Conservation (phyloP, 2,797 vertebrate genomes). For the Pangasius macronema region DNA sequence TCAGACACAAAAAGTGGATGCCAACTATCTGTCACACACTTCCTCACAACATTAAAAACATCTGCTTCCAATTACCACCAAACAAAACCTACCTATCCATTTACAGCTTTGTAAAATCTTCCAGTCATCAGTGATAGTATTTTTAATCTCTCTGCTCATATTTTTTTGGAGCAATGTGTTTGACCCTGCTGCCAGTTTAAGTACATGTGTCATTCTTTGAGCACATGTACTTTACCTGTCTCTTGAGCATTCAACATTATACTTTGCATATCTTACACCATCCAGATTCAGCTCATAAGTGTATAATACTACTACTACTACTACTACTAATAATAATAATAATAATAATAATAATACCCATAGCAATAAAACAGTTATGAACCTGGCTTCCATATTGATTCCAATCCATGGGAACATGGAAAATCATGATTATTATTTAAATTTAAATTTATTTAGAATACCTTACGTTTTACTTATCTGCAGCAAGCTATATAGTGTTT, state of each 20-base stretch:
- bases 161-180: neutral
- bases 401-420: neutral
- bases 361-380: too few species aligned
- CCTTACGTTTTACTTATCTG: neutral
- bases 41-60: neutral
- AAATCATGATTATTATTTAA: neutral
- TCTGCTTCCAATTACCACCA: neutral
- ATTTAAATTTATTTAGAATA: neutral
- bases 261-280: neutral
- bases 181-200: neutral
- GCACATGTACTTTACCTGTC: neutral
- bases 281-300: too few species aligned
- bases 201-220: neutral
- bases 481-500: neutral
- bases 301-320: too few species aligned
- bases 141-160: neutral
- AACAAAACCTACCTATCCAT: neutral
- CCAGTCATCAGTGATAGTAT: neutral
- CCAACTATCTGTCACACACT: conserved; percentile 6
- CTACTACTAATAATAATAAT: too few species aligned
- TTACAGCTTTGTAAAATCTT: neutral
- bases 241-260: neutral
- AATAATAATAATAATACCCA: too few species aligned
- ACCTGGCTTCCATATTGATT: neutral
- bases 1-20: neutral